Conservation (phyloP, 2,888 invertebrate genomes). For the Tholera decimalis region DNA sequence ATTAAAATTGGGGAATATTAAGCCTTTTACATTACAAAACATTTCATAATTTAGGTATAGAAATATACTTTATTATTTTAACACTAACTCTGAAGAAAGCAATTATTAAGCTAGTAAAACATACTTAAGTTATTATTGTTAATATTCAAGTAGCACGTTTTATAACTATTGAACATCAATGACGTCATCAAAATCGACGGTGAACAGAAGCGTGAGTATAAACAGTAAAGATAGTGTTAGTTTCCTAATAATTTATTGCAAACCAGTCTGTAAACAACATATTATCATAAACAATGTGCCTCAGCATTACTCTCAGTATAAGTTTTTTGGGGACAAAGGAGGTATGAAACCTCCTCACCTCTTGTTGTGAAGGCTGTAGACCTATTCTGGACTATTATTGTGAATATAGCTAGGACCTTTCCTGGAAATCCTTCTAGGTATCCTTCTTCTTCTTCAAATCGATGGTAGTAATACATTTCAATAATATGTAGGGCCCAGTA, state of each 20-base stretch:
- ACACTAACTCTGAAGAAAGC: conserved; percentile 31
- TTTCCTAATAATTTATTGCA: conserved; percentile 12
- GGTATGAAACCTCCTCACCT: too few relatives aligned
- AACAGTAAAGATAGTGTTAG: conserved; percentile 3
- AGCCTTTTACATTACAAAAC: conserved; percentile 29
- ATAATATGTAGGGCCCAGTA: too few relatives aligned
- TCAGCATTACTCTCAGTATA: conserved; percentile 5
- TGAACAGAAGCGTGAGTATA: conserved; percentile 26
- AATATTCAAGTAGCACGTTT: conserved; percentile 18
- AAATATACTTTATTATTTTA: conserved; percentile 42
- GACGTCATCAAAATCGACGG: not conserved
- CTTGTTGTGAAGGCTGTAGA: too few relatives aligned
- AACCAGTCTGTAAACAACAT: not conserved
- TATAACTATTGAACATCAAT: conserved; percentile 22
- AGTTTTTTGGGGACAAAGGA: too few relatives aligned
- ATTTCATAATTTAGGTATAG: conserved; percentile 20
- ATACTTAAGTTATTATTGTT: conserved; percentile 13
- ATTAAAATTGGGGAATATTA: conserved; percentile 29
- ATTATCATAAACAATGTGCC: conserved; percentile 5
- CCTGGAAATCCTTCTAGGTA: too few relatives aligned
- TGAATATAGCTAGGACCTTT: too few relatives aligned
- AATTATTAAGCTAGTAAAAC: conserved; percentile 28
- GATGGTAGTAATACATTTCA: too few relatives aligned
- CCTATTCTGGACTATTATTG: too few relatives aligned
- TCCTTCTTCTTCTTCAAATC: too few relatives aligned